Percentiles rank a stretch among this genome's conserved stretches.
phyloP scores from a whole-genome alignment of 2,888 invertebrate species.

The Rhorus exstirpatorius region DNA sequence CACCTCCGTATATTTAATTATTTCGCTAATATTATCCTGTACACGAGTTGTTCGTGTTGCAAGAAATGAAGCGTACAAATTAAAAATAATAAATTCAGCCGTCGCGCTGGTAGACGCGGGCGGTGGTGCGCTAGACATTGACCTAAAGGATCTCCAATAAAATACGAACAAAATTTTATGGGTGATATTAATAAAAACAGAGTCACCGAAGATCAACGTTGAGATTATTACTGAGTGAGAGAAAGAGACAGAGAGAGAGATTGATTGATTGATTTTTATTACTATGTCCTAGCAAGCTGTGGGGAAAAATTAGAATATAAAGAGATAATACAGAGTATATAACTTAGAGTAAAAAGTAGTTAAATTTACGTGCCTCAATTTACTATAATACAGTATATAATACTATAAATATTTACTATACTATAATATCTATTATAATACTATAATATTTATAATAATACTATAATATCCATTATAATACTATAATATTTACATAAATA shows the following conservation, averaged over 20 bases:
- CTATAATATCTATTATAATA: too few relatives aligned
- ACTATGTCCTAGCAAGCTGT: too few relatives aligned
- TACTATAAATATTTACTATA: too few relatives aligned
- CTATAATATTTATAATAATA: too few relatives aligned
- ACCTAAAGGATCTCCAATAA: background rate
- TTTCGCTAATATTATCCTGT: conserved; percentile 50
- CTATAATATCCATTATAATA: too few relatives aligned
- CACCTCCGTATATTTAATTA: conserved; percentile 61
- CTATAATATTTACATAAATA: too few relatives aligned
- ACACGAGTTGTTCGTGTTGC: conserved; percentile 48
- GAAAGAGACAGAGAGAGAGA: background rate
- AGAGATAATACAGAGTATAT: too few relatives aligned
- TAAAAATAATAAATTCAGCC: conserved; percentile 9
- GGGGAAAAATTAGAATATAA: too few relatives aligned
- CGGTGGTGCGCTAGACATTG: background rate
- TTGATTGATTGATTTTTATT: too few relatives aligned
- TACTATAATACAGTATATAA: too few relatives aligned
- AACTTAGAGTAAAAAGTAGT: too few relatives aligned
- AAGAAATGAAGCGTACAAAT: conserved; percentile 10
- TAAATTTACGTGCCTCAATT: too few relatives aligned
- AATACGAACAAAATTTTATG: conserved; percentile 4
- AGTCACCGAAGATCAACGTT: conserved; percentile 26
- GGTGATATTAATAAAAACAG: conserved; percentile 21
- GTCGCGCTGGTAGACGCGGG: background rate
- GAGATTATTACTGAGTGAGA: conserved; percentile 2